Evolutionary conservation across 2,113 vertebrate genomes (phyloP).

Genomic region (Ochotona curzoniae): DNA sequence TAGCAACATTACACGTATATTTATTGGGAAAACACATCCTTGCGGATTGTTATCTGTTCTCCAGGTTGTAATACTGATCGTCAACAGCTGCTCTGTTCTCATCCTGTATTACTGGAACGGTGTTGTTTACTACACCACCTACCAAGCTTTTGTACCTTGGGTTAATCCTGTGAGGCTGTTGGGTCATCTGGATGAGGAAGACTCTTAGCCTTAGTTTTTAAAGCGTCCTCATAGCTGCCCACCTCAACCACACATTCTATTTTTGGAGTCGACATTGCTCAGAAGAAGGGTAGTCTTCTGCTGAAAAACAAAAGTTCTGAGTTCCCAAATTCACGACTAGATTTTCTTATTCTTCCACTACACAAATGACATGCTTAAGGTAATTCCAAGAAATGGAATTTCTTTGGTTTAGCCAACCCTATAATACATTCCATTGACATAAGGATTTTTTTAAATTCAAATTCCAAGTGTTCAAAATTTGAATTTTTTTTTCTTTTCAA

Average conservation of each 20-base stretch:
- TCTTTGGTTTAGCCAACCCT: not conserved
- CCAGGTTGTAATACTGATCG: not conserved
- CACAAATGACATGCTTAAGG: not conserved
- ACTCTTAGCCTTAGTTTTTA: not conserved
- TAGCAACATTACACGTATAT: not conserved
- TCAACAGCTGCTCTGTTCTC: not conserved
- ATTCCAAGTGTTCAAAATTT: constrained; percentile 12
- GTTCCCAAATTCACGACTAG: not conserved
- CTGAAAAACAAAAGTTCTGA: not conserved
- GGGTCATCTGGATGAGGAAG: not conserved
- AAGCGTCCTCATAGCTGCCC: not conserved
- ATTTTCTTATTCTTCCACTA: not conserved
- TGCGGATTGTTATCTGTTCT: not conserved
- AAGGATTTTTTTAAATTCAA: not conserved
- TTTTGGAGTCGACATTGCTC: constrained; percentile 14
- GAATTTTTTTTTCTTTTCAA: not conserved
- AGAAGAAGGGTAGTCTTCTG: not conserved
- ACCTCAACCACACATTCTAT: not conserved
- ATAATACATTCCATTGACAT: not conserved
- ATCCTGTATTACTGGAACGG: not conserved
- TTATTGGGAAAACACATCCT: not conserved
- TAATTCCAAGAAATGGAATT: not conserved
- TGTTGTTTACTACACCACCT: not conserved
- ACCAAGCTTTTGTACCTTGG: not conserved
- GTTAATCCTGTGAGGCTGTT: not conserved